phyloP scores from a whole-genome alignment of 2,888 invertebrate genomes.

The Tetanocera ferruginea region DNA sequence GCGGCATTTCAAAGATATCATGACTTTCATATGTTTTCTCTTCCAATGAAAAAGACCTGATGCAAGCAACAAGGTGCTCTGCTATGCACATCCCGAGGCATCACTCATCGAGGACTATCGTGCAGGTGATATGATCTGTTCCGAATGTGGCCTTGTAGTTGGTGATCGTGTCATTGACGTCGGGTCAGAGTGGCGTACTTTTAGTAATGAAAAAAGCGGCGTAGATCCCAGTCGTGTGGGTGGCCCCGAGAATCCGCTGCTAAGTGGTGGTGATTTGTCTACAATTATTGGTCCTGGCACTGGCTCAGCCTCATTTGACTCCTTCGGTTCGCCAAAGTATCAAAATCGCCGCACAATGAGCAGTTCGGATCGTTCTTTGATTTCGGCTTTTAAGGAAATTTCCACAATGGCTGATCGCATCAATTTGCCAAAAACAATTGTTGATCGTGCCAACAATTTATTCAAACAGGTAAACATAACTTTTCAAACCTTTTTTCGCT shows the following conservation, averaged over 20 bases:
- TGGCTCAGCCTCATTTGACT: conserved; percentile 88
- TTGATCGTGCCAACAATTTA: conserved; percentile 94
- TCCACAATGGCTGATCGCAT: conserved; percentile 98
- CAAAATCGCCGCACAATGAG: conserved; percentile 86
- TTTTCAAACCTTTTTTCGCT: no score
- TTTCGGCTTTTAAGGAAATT: conserved; percentile 97
- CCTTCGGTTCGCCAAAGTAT: conserved; percentile 84
- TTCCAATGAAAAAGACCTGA: conserved; percentile 71
- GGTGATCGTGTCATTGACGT: conserved; percentile 99
- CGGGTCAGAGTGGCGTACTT: conserved; percentile 99
- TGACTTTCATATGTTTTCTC: not conserved
- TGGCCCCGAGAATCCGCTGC: conserved; percentile 96
- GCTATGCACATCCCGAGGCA: conserved; percentile 95
- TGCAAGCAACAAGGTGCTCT: conserved; percentile 83
- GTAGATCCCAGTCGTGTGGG: conserved; percentile 99
- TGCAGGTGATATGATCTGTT: conserved; percentile 96
- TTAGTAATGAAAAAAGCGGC: conserved; percentile 97
- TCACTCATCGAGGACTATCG: conserved; percentile 97
- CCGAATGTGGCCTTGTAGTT: conserved; percentile 99
- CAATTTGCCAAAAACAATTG: conserved; percentile 96
- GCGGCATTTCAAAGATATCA: not conserved
- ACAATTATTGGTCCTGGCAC: conserved; percentile 90
- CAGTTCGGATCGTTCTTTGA: conserved; percentile 94
- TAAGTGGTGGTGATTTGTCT: conserved; percentile 95
- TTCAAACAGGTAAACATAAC: conserved; percentile 86